phyloP scores from a whole-genome alignment of 2,797 vertebrate species.

The Crocodylus rhombifer region DNA sequence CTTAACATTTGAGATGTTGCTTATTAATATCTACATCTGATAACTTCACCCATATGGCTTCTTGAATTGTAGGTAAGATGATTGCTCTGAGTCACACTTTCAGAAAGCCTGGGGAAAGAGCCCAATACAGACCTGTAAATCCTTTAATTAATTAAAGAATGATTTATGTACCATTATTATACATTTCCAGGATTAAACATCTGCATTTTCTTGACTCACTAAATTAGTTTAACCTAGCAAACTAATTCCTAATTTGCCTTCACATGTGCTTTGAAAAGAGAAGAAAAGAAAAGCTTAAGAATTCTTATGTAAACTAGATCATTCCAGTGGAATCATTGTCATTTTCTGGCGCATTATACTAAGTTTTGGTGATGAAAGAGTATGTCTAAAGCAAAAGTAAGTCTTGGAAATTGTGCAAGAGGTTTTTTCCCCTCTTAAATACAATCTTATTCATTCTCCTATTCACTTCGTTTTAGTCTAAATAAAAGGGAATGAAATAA shows the following conservation, averaged over 20 bases:
- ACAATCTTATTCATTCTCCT: constrained; percentile 32
- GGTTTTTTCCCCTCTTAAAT: constrained; percentile 30
- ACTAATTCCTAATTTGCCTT: constrained; percentile 64
- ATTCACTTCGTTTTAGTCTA: constrained; percentile 45
- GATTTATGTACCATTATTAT: constrained; percentile 71
- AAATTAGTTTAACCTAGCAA: constrained; percentile 67
- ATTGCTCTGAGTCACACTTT: constrained; percentile 60
- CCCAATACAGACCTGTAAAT: constrained; percentile 66
- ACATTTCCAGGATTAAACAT: constrained; percentile 71
- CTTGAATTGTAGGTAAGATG: constrained; percentile 62
- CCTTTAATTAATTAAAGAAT: constrained; percentile 73
- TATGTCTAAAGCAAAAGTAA: constrained; percentile 25
- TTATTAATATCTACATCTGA: constrained; percentile 32
- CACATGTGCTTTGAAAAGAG: constrained; percentile 55
- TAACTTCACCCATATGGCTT: background rate
- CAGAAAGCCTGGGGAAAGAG: constrained; percentile 63
- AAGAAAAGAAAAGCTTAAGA: constrained; percentile 59
- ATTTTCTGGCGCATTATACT: constrained; percentile 52
- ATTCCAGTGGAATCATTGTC: constrained; percentile 58
- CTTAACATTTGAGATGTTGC: background rate
- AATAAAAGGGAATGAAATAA: constrained; percentile 50
- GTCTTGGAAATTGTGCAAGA: constrained; percentile 30
- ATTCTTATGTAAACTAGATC: constrained; percentile 66
- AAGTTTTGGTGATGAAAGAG: constrained; percentile 36
- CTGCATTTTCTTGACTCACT: constrained; percentile 61